A percentile compares a stretch with the other conserved stretches of the same genome.
Evolutionary conservation across 2,888 invertebrate genomes (phyloP).

Genomic region (Ecdyonurus torrentis): DNA sequence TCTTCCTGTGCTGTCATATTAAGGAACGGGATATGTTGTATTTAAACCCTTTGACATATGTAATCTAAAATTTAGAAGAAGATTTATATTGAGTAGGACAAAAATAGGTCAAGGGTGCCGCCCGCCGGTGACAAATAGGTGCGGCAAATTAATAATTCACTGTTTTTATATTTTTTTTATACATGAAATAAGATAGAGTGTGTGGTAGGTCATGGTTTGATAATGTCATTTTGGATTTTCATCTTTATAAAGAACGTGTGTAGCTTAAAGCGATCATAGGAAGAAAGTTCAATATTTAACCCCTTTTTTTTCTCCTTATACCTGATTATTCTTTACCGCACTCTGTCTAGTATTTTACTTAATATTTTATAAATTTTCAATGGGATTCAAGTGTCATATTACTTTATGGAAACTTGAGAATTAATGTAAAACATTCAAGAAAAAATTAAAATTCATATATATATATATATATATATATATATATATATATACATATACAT

Average conservation of each 20-base stretch:
- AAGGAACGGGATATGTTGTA: not conserved
- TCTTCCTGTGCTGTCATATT: too few relatives aligned
- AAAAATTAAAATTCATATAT: too few relatives aligned
- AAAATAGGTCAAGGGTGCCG: not conserved
- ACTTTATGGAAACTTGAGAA: not conserved
- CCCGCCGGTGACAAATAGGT: not conserved
- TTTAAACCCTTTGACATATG: not conserved
- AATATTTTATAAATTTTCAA: not conserved
- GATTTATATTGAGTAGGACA: not conserved
- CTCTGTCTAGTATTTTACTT: not conserved
- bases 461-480: too few relatives aligned
- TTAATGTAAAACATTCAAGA: not conserved
- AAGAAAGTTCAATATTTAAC: not conserved
- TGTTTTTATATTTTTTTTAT: too few relatives aligned
- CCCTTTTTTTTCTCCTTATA: not conserved
- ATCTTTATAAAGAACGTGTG: not conserved
- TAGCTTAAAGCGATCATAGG: not conserved
- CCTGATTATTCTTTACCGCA: too few relatives aligned
- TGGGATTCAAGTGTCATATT: not conserved
- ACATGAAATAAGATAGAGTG: not conserved
- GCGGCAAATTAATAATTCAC: not conserved
- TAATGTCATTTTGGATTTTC: not conserved
- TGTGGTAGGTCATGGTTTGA: not conserved
- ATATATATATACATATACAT: too few relatives aligned
- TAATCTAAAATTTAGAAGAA: not conserved